These are phyloP conservation scores for Plectropomus leopardus DNA, from an alignment of 2,113 vertebrate species.

Conservation along the genomic window DNA sequence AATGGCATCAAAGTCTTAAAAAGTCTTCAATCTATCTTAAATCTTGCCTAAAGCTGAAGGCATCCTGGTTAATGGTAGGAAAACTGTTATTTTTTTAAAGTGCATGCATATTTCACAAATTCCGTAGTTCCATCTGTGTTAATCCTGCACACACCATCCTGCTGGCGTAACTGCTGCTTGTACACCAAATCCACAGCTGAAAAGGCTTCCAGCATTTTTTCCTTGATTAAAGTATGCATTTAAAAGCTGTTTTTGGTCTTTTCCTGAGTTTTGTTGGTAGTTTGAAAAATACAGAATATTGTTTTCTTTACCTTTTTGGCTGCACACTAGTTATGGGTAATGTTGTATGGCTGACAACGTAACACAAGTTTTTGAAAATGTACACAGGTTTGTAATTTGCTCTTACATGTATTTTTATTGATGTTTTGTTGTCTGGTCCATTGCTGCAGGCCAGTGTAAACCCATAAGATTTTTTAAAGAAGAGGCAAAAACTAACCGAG, in stretches of 20 bases:
- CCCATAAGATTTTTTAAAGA: not conserved
- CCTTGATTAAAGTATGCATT: not conserved
- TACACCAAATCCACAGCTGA: not conserved
- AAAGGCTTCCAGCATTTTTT: not conserved
- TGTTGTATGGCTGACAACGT: not conserved
- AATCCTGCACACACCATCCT: not conserved
- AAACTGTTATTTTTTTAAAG: no score
- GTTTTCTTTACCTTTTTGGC: not conserved
- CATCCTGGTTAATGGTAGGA: no score
- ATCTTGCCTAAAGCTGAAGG: no score
- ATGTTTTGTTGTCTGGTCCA: not conserved
- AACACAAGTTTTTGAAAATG: not conserved
- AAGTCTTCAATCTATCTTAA: no score
- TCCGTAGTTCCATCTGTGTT: not conserved
- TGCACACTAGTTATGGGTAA: not conserved
- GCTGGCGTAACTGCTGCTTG: not conserved
- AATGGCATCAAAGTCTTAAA: no score
- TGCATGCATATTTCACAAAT: no score
- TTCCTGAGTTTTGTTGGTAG: not conserved
- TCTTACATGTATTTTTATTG: slow-evolving; percentile 12
- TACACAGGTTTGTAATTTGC: slow-evolving; percentile 1
- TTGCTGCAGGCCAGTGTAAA: slow-evolving; percentile 10
- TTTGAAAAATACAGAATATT: not conserved
- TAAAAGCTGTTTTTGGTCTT: not conserved
- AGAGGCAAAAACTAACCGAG: slow-evolving; percentile 35